Base-by-base conservation (phyloP, 2,113 vertebrate species). In the Fukomys damarensis region DNA sequence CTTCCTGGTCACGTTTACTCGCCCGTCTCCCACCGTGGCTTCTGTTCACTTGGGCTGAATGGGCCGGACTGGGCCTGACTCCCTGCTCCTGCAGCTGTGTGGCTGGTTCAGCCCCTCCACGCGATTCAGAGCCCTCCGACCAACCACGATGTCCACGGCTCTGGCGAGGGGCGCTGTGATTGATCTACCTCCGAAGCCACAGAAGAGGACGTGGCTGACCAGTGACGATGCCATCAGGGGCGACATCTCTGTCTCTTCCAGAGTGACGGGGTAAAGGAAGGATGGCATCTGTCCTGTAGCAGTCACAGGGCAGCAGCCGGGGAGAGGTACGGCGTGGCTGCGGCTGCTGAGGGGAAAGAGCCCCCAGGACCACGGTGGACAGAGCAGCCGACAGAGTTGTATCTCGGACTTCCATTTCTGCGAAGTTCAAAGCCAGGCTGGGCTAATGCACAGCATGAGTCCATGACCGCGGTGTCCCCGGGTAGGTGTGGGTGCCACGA, bases 401-500 rank as follows among this genome's bases (percentile, higher is more conserved):
- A 7, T 32, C 46, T 5, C 4, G 49, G 56, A 2, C 8, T 12
- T 24, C 49, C 30, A 2, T 38, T 43, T 35, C 35, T 1, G 22
- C 0, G 1, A 72, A 38, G 54, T 59, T 65, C 49, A 76, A 32
- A 84, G 38, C 5, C 72, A 76, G 52, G 22, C 30, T 52, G 46
- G 58, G 54, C 17, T 10, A 1, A 1, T 5, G 16, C 26, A 0
- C 10, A 1, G 22, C 3, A 8, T 22, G 11, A 68, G 32, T 35
- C 28, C 26, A 13, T 4, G 30, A n/a, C 5, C 10, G 30, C 0
- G 12, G 22, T 19, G 1, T 22, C 19, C 49, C 28, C 1, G 61
- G 24, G 4, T 1, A 35, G 14, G 10, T 0, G 0, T 1, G 32
- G 4, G 3, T 2, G 14, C 14, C 20, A 11, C 58, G 17, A 6